These are phyloP conservation scores for Eulemur mongoz DNA, from an alignment of 2,797 vertebrate species.

Conservation along the genomic window DNA sequence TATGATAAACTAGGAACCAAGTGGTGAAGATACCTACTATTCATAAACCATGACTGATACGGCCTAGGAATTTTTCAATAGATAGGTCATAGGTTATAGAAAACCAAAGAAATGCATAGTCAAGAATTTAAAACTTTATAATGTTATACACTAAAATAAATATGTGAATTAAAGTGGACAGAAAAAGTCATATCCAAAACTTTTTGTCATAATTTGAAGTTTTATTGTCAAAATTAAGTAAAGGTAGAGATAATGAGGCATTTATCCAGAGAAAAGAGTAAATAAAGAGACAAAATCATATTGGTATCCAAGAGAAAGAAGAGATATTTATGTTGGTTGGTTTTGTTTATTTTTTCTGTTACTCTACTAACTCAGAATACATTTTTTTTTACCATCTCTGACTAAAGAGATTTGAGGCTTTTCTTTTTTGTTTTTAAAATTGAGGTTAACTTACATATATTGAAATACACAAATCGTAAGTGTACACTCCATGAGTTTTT, in stretches of 20 bases:
- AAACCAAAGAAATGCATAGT: background rate
- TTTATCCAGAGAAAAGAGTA: background rate
- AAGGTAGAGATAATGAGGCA: background rate
- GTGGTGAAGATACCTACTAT: background rate
- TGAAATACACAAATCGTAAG: background rate
- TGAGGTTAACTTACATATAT: background rate
- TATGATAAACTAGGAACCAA: background rate
- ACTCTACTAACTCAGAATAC: background rate
- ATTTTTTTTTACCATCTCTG: background rate
- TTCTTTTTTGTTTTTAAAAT: slow-evolving; percentile 18
- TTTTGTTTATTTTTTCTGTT: background rate
- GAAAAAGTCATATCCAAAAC: slow-evolving; percentile 26
- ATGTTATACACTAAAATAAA: background rate
- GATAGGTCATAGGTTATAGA: background rate
- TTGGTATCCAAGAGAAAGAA: background rate
- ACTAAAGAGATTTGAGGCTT: background rate
- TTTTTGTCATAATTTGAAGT: background rate
- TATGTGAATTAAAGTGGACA: background rate
- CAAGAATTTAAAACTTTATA: background rate
- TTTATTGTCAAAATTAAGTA: slow-evolving; percentile 5
- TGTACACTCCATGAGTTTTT: background rate
- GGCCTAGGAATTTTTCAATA: background rate
- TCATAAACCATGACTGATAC: background rate
- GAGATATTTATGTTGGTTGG: background rate
- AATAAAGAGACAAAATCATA: background rate